Conservation (phyloP, 2,113 vertebrate species). For the Engystomops pustulosus region DNA sequence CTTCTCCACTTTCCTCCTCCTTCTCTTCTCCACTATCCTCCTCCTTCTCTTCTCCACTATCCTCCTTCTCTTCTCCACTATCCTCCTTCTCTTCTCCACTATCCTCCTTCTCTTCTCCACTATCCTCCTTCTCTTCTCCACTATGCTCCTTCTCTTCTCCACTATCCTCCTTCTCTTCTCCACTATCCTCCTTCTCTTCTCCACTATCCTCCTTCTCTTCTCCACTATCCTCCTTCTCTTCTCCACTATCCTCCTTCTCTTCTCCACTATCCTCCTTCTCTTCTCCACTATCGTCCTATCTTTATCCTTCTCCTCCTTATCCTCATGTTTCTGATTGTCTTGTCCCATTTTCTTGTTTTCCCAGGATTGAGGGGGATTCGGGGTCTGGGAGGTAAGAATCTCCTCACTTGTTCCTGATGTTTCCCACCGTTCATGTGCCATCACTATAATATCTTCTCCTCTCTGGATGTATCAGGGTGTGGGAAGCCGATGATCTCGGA, state of each 20-base stretch:
- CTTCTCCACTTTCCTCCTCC: background rate
- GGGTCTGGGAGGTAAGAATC: background rate
- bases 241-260: background rate
- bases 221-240: no score
- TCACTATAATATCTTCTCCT: no score
- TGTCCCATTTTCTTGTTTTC: background rate
- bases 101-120: background rate
- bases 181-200: background rate
- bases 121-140: no score
- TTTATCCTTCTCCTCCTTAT: background rate
- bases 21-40: background rate
- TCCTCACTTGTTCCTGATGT: no score
- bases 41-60: no score
- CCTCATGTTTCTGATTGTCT: background rate
- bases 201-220: background rate
- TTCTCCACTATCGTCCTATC: no score
- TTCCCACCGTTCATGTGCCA: no score
- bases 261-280: background rate
- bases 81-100: background rate
- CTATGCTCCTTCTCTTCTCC: no score
- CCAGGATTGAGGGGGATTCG: background rate
- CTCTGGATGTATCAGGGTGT: conserved; percentile 63
- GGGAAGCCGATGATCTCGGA: conserved; percentile 59
- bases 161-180: background rate
- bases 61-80: background rate